Evolutionary conservation across 1,140 invertebrate genomes (phyloP).

Genomic region (Chrysopa pallens): DNA sequence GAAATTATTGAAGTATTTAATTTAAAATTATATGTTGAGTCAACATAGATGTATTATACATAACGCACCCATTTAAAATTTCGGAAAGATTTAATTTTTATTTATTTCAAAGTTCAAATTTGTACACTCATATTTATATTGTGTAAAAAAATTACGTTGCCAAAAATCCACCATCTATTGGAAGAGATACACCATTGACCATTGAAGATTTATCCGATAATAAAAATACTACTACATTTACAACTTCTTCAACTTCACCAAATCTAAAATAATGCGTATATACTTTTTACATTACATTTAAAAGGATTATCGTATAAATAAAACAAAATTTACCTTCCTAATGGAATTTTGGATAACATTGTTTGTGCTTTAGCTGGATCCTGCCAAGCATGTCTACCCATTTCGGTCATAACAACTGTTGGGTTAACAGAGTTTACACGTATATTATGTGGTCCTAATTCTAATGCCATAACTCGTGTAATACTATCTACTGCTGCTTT

Average conservation of each 20-base stretch:
- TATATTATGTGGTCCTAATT: constrained; percentile 69
- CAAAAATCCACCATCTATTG: constrained; percentile 64
- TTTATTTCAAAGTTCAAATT: too few relatives aligned
- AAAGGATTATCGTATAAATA: neutral
- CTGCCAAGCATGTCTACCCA: constrained; percentile 68
- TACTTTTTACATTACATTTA: neutral
- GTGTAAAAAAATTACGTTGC: constrained; percentile 10
- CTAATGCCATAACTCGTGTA: constrained; percentile 62
- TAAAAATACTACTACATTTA: constrained; percentile 61
- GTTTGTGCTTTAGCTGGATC: constrained; percentile 50
- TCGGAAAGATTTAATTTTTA: too few relatives aligned
- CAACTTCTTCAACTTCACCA: constrained; percentile 68
- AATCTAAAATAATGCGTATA: constrained; percentile 28
- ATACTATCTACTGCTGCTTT: constrained; percentile 50
- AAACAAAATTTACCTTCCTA: constrained; percentile 28
- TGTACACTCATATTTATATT: too few relatives aligned
- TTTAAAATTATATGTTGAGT: too few relatives aligned
- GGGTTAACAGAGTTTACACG: constrained; percentile 81
- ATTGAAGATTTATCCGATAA: constrained; percentile 68
- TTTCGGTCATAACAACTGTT: constrained; percentile 76
- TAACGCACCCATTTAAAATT: too few relatives aligned
- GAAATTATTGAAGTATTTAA: too few relatives aligned
- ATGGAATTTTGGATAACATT: constrained; percentile 63
- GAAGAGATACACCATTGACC: constrained; percentile 58
- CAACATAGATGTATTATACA: too few relatives aligned